A percentile compares a stretch with the other conserved stretches of the same genome.
Conservation (phyloP, 2,888 invertebrate genomes). For the Agrochola macilenta region DNA sequence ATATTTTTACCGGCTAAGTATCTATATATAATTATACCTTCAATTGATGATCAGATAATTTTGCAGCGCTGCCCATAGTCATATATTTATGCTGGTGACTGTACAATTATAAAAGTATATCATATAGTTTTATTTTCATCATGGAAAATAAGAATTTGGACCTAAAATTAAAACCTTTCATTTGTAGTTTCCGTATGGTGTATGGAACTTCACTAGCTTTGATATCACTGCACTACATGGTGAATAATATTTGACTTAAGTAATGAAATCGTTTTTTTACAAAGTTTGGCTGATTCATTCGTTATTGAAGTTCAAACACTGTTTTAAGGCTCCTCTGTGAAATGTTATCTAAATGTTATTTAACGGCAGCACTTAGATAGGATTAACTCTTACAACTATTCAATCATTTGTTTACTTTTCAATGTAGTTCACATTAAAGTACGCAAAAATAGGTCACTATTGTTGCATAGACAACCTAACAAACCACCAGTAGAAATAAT, state of each 20-base stretch:
- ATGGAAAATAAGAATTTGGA: slow-evolving; percentile 31
- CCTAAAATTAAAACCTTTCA: slow-evolving; percentile 20
- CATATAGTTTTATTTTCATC: slow-evolving; percentile 14
- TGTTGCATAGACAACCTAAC: slow-evolving; percentile 22
- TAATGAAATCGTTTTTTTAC: slow-evolving; percentile 19
- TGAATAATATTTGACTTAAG: slow-evolving; percentile 11
- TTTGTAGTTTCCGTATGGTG: neutral
- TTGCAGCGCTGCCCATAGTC: too few relatives aligned
- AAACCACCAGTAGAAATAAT: slow-evolving; percentile 44
- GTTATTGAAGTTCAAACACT: slow-evolving; percentile 42
- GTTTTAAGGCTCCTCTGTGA: slow-evolving; percentile 55
- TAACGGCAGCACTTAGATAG: slow-evolving; percentile 39
- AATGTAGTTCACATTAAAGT: slow-evolving; percentile 20
- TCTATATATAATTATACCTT: too few relatives aligned
- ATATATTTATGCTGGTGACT: too few relatives aligned
- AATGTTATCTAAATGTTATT: slow-evolving; percentile 44
- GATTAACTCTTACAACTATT: slow-evolving; percentile 47
- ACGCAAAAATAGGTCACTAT: slow-evolving; percentile 21
- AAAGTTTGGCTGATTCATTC: slow-evolving; percentile 22
- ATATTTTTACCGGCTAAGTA: too few relatives aligned
- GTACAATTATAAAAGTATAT: slow-evolving; percentile 57
- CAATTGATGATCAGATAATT: too few relatives aligned
- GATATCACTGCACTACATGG: neutral
- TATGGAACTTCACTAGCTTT: neutral
- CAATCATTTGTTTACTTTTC: slow-evolving; percentile 24